Evolutionary conservation across 2,797 vertebrate genomes (phyloP).

Genomic region (Siniperca scherzeri): DNA sequence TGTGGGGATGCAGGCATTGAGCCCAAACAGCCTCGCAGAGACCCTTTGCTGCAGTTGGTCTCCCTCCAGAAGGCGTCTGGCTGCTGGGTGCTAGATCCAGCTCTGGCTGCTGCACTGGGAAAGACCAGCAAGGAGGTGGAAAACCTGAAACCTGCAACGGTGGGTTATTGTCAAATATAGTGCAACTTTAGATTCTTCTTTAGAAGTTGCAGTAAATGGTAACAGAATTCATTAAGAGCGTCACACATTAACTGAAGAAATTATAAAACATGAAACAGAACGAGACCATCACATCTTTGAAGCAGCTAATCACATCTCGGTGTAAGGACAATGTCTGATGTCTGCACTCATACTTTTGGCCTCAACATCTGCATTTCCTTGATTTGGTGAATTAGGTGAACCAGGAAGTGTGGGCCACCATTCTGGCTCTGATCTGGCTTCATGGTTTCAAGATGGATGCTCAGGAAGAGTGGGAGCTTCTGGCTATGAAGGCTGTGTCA

Average conservation of each 20-base stretch:
- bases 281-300: too few species aligned
- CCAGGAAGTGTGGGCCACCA: slow-evolving; percentile 84
- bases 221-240: too few species aligned
- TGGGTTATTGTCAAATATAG: slow-evolving; percentile 49
- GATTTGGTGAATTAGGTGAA: slow-evolving; percentile 4
- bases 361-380: too few species aligned
- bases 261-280: too few species aligned
- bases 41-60: slow-evolving; percentile 79
- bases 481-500: slow-evolving; percentile 84
- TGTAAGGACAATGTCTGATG: too few species aligned
- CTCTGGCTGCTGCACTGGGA: slow-evolving; percentile 73
- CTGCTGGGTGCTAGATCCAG: slow-evolving; percentile 80
- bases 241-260: too few species aligned
- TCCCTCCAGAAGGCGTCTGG: slow-evolving; percentile 87
- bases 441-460: slow-evolving; percentile 71
- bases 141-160: slow-evolving; percentile 69
- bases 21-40: slow-evolving; percentile 6
- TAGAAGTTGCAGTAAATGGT: too few species aligned
- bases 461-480: slow-evolving; percentile 87
- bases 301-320: too few species aligned
- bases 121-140: slow-evolving; percentile 73
- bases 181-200: too few species aligned
- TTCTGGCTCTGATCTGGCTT: slow-evolving; percentile 89
- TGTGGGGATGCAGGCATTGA: too few species aligned
- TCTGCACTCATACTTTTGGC: too few species aligned